Base-by-base conservation (phyloP, 2,888 invertebrate genomes). In the Unio pictorum region DNA sequence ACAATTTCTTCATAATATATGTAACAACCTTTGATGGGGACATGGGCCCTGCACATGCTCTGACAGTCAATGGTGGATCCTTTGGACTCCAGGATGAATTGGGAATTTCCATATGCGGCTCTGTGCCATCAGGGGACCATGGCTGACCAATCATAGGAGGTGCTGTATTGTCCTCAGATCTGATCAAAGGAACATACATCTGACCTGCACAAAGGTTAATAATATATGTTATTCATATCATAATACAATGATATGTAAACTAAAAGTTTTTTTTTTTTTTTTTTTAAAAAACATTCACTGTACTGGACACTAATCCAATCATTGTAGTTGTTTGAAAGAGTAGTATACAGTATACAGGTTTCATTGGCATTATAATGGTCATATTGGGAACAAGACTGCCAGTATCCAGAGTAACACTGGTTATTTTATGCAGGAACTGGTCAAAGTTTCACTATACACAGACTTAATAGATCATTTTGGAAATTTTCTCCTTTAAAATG, bases 21-120 rank as follows among this genome's bases (percentile, higher is more conserved):
- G 58, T 26, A 45, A 63, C 69, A 73, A 89, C 89, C 84, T 85
- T 79, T 7, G 81, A 91, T 74, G 94, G 93, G 59, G 93, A 93
- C 96, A 97, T 97, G 26, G 98, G 98, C 0, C 98, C 98, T 15
- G 97, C 97, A 90, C 94, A 94, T 0, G 97, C 97, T 84, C 84
- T 85, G n/a, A 90, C 82, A 55, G 77, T 76, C 67, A 84, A 69
- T 2, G 82, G 79, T 0, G 86, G 79, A 54, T 85, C 83, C 57
- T 67, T 81, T 30, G 87, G 86, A 66, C 80, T 84, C 61, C 70
- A 65, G 11, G 72, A 56, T 18, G 68, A 60, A 58, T 68, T 64
- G 7, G 73, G 59, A 17, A 64, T 34, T 23, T 75, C 72, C 8
- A 68, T 55, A 30, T 75, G 68, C 30, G 75, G 71, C 59, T 75